Conservation (phyloP, 2,888 invertebrate species). For the Tryphoninae sp. region DNA sequence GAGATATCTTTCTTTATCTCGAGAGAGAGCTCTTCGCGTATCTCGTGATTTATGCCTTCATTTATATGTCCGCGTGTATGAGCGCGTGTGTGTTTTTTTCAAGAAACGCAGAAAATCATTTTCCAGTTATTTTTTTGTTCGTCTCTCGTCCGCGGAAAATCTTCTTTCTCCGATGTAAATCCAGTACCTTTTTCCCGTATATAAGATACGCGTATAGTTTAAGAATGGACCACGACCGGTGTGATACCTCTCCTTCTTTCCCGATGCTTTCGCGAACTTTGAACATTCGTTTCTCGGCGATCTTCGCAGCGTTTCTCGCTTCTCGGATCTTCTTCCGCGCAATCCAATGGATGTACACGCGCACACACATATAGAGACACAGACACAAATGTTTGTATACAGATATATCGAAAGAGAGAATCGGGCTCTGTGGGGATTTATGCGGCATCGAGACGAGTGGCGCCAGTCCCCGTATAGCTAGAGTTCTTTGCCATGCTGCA, state of each 20-base stretch:
- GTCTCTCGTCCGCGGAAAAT: not conserved
- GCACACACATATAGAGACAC: not conserved
- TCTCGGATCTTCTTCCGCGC: constrained; percentile 50
- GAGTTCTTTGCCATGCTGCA: constrained; percentile 71
- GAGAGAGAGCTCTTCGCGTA: constrained; percentile 2
- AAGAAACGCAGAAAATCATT: constrained; percentile 23
- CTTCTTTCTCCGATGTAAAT: too few species aligned
- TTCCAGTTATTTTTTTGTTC: constrained; percentile 20
- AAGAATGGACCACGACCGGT: not conserved
- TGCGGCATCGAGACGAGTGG: constrained; percentile 78
- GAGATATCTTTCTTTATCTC: constrained; percentile 17
- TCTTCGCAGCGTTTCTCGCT: constrained; percentile 40
- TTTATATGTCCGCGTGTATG: constrained; percentile 28
- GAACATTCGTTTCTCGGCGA: constrained; percentile 47
- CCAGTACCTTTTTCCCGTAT: too few species aligned
- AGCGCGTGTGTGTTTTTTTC: not conserved
- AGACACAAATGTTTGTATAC: constrained; percentile 8
- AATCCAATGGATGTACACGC: not conserved
- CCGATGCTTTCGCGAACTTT: constrained; percentile 42
- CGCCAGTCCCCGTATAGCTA: constrained; percentile 73
- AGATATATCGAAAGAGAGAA: constrained; percentile 49
- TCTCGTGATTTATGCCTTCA: constrained; percentile 56
- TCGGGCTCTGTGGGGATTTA: constrained; percentile 72
- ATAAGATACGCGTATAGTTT: too few species aligned
- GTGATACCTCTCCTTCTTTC: not conserved